Percentiles rank a stretch among this genome's conserved stretches.
phyloP scores from a whole-genome alignment of 2,888 invertebrate genomes.

The Leucozona laternaria region DNA sequence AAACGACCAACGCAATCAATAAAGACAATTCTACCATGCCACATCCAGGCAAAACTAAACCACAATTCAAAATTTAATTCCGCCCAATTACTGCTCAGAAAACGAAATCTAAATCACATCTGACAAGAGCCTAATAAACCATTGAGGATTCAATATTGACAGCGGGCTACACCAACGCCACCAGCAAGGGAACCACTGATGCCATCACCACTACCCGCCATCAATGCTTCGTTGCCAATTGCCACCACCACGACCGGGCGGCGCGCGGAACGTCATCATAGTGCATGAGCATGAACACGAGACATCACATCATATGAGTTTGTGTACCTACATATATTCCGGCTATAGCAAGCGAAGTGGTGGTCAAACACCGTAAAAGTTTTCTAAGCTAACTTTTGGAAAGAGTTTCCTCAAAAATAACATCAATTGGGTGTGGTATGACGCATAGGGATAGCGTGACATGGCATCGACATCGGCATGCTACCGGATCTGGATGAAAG shows the following conservation, averaged over 20 bases:
- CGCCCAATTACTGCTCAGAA: constrained; percentile 66
- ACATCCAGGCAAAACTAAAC: constrained; percentile 20
- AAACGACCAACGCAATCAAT: constrained; percentile 25
- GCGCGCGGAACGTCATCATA: neutral
- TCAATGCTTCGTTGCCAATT: neutral
- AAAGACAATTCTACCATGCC: constrained; percentile 56
- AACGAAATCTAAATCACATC: constrained; percentile 66
- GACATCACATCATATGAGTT: neutral
- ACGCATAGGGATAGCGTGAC: neutral
- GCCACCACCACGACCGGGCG: neutral
- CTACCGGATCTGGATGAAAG: constrained; percentile 13
- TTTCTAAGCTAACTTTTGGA: constrained; percentile 40
- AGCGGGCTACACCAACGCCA: constrained; percentile 32
- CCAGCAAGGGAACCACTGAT: constrained; percentile 21
- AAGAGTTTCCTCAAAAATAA: constrained; percentile 54
- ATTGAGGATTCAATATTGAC: constrained; percentile 73
- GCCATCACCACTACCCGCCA: neutral
- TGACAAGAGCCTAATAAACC: constrained; percentile 72
- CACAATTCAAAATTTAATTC: constrained; percentile 66
- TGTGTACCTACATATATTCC: neutral
- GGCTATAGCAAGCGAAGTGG: neutral
- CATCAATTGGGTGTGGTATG: constrained; percentile 62
- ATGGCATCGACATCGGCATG: neutral
- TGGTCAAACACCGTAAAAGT: constrained; percentile 54
- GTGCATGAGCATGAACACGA: neutral